Base-by-base conservation (phyloP, 2,797 vertebrate genomes). In the Acomys russatus region DNA sequence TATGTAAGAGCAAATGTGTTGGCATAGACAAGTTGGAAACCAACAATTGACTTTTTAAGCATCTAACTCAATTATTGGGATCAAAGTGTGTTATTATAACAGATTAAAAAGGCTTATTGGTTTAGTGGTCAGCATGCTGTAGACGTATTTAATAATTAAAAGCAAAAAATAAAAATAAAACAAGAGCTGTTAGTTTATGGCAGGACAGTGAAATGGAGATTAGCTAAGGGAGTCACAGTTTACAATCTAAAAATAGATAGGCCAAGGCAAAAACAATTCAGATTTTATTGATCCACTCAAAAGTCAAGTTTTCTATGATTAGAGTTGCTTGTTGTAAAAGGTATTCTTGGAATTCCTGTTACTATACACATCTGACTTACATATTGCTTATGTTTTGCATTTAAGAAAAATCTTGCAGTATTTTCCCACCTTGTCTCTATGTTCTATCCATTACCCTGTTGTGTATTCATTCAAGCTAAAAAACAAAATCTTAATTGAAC, bases 401-500 rank as follows among this genome's bases (percentile, higher is more conserved):
- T 91, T 92, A 86, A 87, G 85, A 70, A 87, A 97, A 94, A 84
- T 38, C 54, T 93, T 93, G 18, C 0, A 66, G 18, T 88, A 83
- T 90, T 96, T 98, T 90, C 35, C 8, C 28, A 35, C 76, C 49
- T 74, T 85, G 96, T 93, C 95, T n/a, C 28, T 78, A 76, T 6
- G 33, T 90, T 93, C 9, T 93, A 4, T 33, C 3, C 3, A 33
- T 49, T 8, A 68, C 33, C 9, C 9, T 23, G 74, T 79, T 89
- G 4, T 61, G 35, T 88, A 73, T 92, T 96, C 73, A 73, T 92
- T 96, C 73, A 82, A 73, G 20, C 92, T 97, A 95, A 54, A 92
- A 95, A 97, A 88, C 30, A 96, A 76, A 96, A 85, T 18, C 9
- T 90, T 96, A 88, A 11, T 92, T 94, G 66, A 77, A 66, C 83